These are phyloP conservation scores for Plecotus auritus DNA, from an alignment of 2,113 vertebrate species.

Conservation along the genomic window DNA sequence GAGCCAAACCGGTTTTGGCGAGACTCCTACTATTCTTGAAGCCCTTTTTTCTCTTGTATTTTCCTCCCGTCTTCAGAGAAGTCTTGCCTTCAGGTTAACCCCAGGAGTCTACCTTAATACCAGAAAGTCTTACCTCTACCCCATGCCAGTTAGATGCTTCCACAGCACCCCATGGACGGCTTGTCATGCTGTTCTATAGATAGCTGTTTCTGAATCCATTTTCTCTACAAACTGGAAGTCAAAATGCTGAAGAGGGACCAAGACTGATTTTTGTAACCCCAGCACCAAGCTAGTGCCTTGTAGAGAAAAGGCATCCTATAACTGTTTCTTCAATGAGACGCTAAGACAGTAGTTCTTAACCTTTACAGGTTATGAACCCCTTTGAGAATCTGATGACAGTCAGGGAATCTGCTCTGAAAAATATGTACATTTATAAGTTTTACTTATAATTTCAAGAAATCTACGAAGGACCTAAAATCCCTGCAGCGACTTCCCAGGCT, in stretches of 20 bases:
- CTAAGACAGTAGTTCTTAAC: neutral
- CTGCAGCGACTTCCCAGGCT: neutral
- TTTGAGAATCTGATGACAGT: neutral
- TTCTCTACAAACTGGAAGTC: neutral
- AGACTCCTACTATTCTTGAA: neutral
- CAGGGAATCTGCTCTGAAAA: neutral
- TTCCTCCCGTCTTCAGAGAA: neutral
- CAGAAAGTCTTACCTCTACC: neutral
- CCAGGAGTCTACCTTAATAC: neutral
- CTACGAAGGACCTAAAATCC: neutral
- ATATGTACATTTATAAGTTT: neutral
- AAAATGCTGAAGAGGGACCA: neutral
- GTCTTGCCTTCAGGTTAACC: neutral
- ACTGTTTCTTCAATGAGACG: neutral
- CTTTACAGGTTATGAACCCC: neutral
- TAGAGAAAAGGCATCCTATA: neutral
- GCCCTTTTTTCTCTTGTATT: slow-evolving; percentile 27
- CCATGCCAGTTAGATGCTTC: neutral
- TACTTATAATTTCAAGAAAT: neutral
- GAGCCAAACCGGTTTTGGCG: too few relatives aligned
- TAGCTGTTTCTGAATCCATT: neutral
- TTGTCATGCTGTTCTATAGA: neutral
- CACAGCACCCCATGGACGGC: neutral
- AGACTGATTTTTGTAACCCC: neutral
- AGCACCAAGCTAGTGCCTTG: neutral